Evolutionary conservation across 2,888 invertebrate genomes (phyloP), one percentile per base, ranked within the genome.

Genomic region (Platycnemis pennipes): DNA sequence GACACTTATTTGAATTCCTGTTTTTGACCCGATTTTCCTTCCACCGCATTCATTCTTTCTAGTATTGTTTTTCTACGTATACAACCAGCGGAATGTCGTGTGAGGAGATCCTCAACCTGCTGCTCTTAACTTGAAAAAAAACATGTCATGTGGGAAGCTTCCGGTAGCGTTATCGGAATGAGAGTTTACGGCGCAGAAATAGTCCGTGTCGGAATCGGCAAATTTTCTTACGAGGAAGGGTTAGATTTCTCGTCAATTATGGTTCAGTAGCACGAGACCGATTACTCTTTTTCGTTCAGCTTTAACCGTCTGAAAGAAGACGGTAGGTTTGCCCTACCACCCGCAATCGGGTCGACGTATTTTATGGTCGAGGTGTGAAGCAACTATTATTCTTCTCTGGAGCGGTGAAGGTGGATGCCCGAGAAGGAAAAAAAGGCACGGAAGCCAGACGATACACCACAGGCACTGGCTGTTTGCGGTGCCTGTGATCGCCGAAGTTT

Each of bases 341-440:
- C 77, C 11, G 77, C 37, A 77, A 77, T 77, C 77, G 77, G 77
- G 77, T 77, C 77, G 77, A 16, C 37, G 77, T 77, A 77, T 77
- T 77, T 77, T 77, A 77, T 77, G 77, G 77, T 37, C 77, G 77
- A 77, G 77, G 77, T 77, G 77, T 77, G 77, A 77, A 77, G 77
- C 77, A 77, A 77, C 77, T 77, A 77, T 26, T 77, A 77, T 77
- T 77, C n/a, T n/a, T n/a, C 77, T 37, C 77, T 77, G 37, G 31
- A 77, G 77, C 77, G 37, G 37, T 37, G 77, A 42, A n/a, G 63
- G 63, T 44, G 91, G 91, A 44, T 87, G 87, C 45, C n/a, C 63
- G 26, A 7, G 63, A 31, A 22, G 42, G 63, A 63, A 37, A 91
- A 69, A 91, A 91, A 91, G 63, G 19, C 26, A 37, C 44, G 63